Conservation (phyloP, 1,140 invertebrate genomes). For the Zeugodacus cucurbitae region DNA sequence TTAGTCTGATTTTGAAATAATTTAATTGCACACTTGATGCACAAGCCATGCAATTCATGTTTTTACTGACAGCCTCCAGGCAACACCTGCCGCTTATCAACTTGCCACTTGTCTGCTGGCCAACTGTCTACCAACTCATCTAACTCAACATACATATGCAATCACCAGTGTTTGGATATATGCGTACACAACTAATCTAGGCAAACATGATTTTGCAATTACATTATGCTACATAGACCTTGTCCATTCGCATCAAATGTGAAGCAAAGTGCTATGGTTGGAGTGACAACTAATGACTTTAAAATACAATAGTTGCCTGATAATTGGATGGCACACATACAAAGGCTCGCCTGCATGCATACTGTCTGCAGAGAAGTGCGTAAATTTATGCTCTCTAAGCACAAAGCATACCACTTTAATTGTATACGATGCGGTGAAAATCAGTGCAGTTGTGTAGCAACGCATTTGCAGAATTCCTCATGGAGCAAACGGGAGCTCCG, state of each 20-base stretch:
- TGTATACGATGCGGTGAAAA: too few species aligned
- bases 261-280: not conserved
- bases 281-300: not conserved
- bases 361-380: too few species aligned
- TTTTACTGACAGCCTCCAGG: not conserved
- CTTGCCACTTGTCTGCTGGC: not conserved
- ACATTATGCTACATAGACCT: not conserved
- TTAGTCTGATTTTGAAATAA: not conserved
- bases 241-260: not conserved
- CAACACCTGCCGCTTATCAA: conserved; percentile 19
- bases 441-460: too few species aligned
- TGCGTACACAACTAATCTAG: not conserved
- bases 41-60: not conserved
- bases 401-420: too few species aligned
- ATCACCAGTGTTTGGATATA: not conserved
- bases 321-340: not conserved
- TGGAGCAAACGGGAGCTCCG: too few species aligned
- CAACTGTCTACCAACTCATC: not conserved
- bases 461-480: too few species aligned
- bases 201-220: conserved; percentile 33
- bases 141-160: not conserved
- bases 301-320: not conserved
- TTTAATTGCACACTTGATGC: not conserved
- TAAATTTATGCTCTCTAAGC: too few species aligned
- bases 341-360: not conserved